A percentile compares a stretch with the other conserved stretches of the same genome.
phyloP scores from a whole-genome alignment of 35 echinoderm and acorn worm genomes.

The Acanthaster planci region DNA sequence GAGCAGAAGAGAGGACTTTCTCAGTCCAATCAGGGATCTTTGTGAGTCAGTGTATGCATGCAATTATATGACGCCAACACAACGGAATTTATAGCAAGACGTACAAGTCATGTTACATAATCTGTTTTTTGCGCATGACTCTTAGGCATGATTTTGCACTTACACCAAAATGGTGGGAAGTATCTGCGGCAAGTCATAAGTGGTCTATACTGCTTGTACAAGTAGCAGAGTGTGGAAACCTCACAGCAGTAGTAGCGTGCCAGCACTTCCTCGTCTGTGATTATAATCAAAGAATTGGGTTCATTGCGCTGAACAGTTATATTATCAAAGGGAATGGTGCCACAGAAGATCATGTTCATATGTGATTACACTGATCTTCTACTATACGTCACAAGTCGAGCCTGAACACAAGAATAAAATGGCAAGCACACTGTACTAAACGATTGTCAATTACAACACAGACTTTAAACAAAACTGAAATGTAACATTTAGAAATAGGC shows the following conservation, averaged over 20 bases:
- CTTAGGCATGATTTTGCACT: constrained; percentile 7
- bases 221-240: constrained; percentile 52
- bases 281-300: constrained; percentile 6
- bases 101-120: no score
- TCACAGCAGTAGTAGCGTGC: constrained; percentile 63
- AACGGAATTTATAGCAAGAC: no score
- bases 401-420: background rate
- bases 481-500: no score
- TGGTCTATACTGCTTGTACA: constrained; percentile 59
- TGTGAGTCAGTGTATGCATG: no score
- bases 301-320: background rate
- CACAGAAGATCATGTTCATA: background rate
- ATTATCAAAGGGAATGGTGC: background rate
- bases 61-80: no score
- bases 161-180: constrained; percentile 62
- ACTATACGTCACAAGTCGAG: background rate
- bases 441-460: no score
- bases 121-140: no score
- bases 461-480: no score
- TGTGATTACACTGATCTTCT: background rate
- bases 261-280: constrained; percentile 52
- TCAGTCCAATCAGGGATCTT: no score
- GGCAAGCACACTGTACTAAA: background rate
- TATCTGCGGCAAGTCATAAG: constrained; percentile 62
- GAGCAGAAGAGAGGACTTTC: no score